Percentiles rank a stretch among this genome's conserved stretches.
Conservation (phyloP, 2,888 invertebrate species). For the Acronicta aceris region DNA sequence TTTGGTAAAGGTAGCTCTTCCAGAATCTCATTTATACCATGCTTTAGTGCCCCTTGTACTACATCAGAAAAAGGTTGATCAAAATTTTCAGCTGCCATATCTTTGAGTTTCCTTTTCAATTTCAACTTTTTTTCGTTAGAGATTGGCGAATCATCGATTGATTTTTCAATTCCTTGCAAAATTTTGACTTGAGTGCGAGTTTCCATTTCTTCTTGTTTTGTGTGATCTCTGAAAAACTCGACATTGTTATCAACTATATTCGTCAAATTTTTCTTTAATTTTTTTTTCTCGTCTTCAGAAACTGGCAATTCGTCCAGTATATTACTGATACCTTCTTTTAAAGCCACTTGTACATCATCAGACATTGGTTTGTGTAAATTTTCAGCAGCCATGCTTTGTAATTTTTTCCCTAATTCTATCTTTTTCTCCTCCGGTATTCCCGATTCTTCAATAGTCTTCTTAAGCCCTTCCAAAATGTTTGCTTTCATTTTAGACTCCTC, state of each 20-base stretch:
- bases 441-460: neutral
- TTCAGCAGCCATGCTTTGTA: neutral
- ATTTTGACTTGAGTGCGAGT: neutral
- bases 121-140: neutral
- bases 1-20: neutral
- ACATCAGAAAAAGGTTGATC: neutral
- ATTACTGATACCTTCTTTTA: constrained; percentile 1
- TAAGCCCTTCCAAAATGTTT: constrained; percentile 1
- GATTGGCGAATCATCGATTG: neutral
- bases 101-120: constrained; percentile 8
- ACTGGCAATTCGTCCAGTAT: neutral
- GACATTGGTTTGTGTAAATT: neutral
- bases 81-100: constrained; percentile 1
- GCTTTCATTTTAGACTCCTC: neutral
- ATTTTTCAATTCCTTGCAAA: neutral
- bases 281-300: neutral
- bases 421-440: constrained; percentile 2
- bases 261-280: neutral
- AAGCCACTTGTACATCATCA: neutral
- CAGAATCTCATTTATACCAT: constrained; percentile 5
- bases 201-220: neutral
- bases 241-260: constrained; percentile 4
- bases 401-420: neutral
- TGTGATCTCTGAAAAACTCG: neutral
- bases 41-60: neutral